Base-by-base conservation (phyloP, 2,113 vertebrate species). In the Oncorhynchus clarkii region DNA sequence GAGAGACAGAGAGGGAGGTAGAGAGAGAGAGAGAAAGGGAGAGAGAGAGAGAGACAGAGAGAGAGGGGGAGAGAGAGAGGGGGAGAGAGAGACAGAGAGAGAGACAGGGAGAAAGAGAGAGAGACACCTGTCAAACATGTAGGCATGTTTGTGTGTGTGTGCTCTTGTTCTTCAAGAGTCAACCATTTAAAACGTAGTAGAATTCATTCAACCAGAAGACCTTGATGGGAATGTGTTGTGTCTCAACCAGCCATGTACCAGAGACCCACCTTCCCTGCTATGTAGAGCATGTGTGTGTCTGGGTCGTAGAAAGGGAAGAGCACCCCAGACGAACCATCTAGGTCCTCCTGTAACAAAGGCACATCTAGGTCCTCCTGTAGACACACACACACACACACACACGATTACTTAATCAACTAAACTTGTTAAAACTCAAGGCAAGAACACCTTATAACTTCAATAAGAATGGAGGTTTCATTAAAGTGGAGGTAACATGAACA, bases 221-320 rank as follows among this genome's bases (percentile, higher is more conserved):
- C 39, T 57, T 57, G 51, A 57, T 57, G 51, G 16, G 16, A 16
- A 20, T 66, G 22, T 29, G 26, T 66, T 27, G 64, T 66, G 9
- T 27, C 7, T 22, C 27, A 2, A 13, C 27, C 14, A 48, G 18
- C 12, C 26, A 39, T 8, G 24, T 5, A n/a, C 9, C 4, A 1
- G 31, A 73, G 72, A 73, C 94, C 82, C 86, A 97, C 97, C 95
- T 96, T 98, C 72, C 97, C 96, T 29, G 95, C 95, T 39, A 98
- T 70, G 0, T 97, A 98, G 70, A 98, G 92, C 95, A 98, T 95
- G 84, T 84, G 89, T 8, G 96, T 97, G 88, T 98, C 96, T 0
- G 91, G 85, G 59, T 98, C 97, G 1, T 95, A 97, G 91, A 98
- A 90, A 2, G 96, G 96, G 75, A 98, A 98, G 4, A 98, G 81